Base-by-base conservation (phyloP, 2,113 vertebrate species). In the Notechis scutatus region DNA sequence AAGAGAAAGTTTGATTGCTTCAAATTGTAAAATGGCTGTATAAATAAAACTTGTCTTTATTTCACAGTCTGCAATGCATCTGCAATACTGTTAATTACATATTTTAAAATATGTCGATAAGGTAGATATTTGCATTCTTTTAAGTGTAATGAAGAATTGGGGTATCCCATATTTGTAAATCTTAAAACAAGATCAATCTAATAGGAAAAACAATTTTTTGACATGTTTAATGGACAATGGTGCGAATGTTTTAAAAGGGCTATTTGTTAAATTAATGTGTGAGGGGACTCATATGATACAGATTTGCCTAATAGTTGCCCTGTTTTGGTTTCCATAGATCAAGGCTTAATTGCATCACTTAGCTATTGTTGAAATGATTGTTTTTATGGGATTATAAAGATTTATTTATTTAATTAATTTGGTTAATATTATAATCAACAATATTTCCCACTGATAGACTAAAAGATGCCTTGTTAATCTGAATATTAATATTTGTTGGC, bases 401-500 rank as follows among this genome's bases (percentile, higher is more conserved):
- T 74, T 18, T 34, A 74, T 74, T 74, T 74, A 74, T 34, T 74
- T 74, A 74, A 29, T 74, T 74, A 18, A 74, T 74, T 18, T 74
- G 64, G 64, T 74, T 15, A 34, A 74, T 74, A 34, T n/a, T 18
- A 34, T 74, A 74, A 74, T 6, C 64, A 74, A 34, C 14, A 74
- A 34, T 74, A 34, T 74, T 34, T 34, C 14, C 0, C 34, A 74
- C 34, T 93, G 64, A 12, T 93, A 74, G 3, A 4, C 92, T 12
- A 91, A 93, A 15, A 26, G 29, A 39, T 29, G 93, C 92, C 91
- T 90, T 95, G 87, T 50, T 90, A 39, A 3, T 69, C 26, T 94
- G 89, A 94, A 74, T n/a, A 86, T 87, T 92, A 96, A 94, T 94
- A 18, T 34, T 91, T 89, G 42, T 90, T 96, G 57, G 91, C 39